Evolutionary conservation across 1,140 invertebrate genomes (phyloP), one percentile per base, ranked within the genome.

Genomic region (Zaprionus ghesquierei): DNA sequence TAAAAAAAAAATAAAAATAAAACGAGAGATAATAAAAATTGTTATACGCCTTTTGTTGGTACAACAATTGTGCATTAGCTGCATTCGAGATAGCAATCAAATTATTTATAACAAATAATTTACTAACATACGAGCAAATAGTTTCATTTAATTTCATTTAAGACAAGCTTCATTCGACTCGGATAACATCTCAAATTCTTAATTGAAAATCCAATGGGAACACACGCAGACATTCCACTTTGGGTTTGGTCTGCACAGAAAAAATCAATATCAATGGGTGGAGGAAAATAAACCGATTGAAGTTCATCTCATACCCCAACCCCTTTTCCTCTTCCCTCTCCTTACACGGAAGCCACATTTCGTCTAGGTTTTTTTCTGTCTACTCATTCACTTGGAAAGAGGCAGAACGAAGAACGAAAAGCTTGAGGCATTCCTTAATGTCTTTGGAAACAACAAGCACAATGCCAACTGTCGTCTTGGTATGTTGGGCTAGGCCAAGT

Each of bases 361-460:
- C 31, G 44, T 69, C 29, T 62, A 18, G 6, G 12, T 46, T 15
- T 46, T 15, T 46, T 72, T 69, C 58, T 77, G 81, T 55, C 69
- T 27, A 79, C 50, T 84, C 81, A 84, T 64, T 38, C 58, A 79
- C 80, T 82, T 72, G 66, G n/a, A n/a, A n/a, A n/a, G n/a, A n/a
- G n/a, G n/a, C n/a, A n/a, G n/a, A n/a, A n/a, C n/a, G n/a, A n/a
- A n/a, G n/a, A 82, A 38, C 33, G 29, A 61, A 49, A 51, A n/a
- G 38, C 46, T 33, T 54, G 33, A 54, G 25, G 41, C 29, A 46
- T 44, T 69, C 9, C 10, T 20, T 59, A 73, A 73, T 56, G 65
- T 64, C 31, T 62, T 70, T 35, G 18, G 29, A n/a, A 49, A 33
- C 20, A 18, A 15, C 23, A 49, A n/a, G n/a, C 15, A 31, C 44